Evolutionary conservation across 1,140 invertebrate species (phyloP).

Genomic region (Zaprionus camerounensis): DNA sequence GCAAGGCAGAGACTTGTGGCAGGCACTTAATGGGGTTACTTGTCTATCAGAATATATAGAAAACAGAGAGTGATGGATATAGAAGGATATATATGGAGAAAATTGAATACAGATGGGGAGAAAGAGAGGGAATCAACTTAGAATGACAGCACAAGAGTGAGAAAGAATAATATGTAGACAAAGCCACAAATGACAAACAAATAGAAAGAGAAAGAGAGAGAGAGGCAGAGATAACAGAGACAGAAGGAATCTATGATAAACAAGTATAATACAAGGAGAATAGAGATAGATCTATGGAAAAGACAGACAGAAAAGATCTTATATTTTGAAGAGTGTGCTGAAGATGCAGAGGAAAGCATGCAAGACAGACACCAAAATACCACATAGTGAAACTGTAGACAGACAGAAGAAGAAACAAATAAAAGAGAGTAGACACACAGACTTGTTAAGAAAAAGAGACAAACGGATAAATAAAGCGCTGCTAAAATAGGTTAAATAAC

Average conservation of each 20-base stretch:
- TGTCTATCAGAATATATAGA: background rate
- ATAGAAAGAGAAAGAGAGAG: background rate
- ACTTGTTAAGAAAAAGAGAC: too few relatives aligned
- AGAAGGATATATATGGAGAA: background rate
- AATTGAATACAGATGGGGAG: background rate
- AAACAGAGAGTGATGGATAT: background rate
- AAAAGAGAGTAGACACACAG: background rate
- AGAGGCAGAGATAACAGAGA: background rate
- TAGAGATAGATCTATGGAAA: too few relatives aligned
- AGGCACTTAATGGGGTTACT: background rate
- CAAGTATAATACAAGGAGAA: too few relatives aligned
- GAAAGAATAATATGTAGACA: background rate
- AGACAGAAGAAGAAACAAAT: background rate
- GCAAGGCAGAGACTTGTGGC: too few relatives aligned
- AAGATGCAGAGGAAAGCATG: background rate
- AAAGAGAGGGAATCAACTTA: background rate
- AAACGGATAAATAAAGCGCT: too few relatives aligned
- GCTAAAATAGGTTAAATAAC: too few relatives aligned
- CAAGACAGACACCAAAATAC: background rate
- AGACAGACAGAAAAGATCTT: too few relatives aligned
- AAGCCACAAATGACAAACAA: background rate
- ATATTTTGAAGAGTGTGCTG: background rate
- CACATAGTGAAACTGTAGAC: background rate
- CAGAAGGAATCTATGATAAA: too few relatives aligned
- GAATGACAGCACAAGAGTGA: background rate